phyloP scores from a whole-genome alignment of 2,888 invertebrate genomes.

The Aleiodes testaceus region DNA sequence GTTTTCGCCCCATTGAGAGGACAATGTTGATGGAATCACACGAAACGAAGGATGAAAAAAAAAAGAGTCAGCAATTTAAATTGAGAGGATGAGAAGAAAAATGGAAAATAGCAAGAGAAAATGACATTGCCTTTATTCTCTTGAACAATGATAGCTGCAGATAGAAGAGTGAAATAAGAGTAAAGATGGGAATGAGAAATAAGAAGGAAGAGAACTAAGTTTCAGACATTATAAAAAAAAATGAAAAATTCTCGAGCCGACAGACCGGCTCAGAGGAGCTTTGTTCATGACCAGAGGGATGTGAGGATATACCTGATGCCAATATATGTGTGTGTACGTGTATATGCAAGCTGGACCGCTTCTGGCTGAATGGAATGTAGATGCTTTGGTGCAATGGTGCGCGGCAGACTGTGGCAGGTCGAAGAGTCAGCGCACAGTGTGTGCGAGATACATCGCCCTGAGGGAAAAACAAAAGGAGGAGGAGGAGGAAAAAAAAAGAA shows the following conservation, averaged over 20 bases:
- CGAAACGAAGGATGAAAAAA: too few species aligned
- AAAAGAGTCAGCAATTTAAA: too few species aligned
- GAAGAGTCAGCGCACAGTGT: slow-evolving; percentile 21
- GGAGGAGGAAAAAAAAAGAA: slow-evolving; percentile 41
- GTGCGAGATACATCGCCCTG: slow-evolving; percentile 29
- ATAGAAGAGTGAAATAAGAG: slow-evolving; percentile 26
- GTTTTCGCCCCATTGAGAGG: too few species aligned
- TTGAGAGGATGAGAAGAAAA: neutral
- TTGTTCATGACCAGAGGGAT: slow-evolving; percentile 43
- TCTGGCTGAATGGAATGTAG: slow-evolving; percentile 46
- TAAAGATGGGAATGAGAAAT: slow-evolving; percentile 12
- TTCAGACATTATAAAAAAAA: slow-evolving; percentile 13
- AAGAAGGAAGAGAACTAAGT: too few species aligned
- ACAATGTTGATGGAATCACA: too few species aligned
- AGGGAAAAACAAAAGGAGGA: slow-evolving; percentile 6
- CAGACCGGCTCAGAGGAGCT: slow-evolving; percentile 39
- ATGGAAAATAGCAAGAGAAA: neutral
- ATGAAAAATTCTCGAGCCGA: slow-evolving; percentile 36
- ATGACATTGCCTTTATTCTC: neutral
- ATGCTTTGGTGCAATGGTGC: slow-evolving; percentile 46
- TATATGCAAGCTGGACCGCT: slow-evolving; percentile 26
- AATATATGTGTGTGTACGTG: neutral
- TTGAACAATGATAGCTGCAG: neutral
- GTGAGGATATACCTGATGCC: neutral
- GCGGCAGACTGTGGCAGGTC: slow-evolving; percentile 41